A percentile compares a stretch with the other conserved stretches of the same genome.
phyloP scores from a whole-genome alignment of 2,797 vertebrate species.

The Phoxinus dragarum region DNA sequence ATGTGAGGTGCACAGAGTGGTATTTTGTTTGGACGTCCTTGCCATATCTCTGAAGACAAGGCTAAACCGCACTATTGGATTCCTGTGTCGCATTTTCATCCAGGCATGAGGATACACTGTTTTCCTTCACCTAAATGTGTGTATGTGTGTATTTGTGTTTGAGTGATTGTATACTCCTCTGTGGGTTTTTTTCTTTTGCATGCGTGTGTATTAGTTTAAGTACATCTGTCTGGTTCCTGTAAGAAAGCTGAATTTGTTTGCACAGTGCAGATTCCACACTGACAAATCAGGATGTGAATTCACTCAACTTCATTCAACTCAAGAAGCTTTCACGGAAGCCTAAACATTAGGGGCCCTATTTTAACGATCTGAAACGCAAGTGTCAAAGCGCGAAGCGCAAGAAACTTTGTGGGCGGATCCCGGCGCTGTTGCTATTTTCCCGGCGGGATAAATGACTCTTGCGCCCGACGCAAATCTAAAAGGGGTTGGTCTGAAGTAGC shows the following conservation, averaged over 20 bases:
- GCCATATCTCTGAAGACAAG: constrained; percentile 35
- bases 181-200: constrained; percentile 18
- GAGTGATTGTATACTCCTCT: neutral
- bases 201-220: constrained; percentile 4
- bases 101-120: constrained; percentile 62
- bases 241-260: constrained; percentile 65
- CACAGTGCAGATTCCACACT: constrained; percentile 31
- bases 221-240: constrained; percentile 47
- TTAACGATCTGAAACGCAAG: no score
- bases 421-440: no score
- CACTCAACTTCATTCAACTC: constrained; percentile 29
- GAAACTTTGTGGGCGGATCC: no score
- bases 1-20: constrained; percentile 46
- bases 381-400: no score
- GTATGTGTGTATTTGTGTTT: neutral
- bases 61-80: constrained; percentile 57
- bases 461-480: no score
- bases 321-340: constrained; percentile 16
- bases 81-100: constrained; percentile 56
- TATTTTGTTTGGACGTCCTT: constrained; percentile 57
- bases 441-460: no score
- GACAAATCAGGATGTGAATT: constrained; percentile 40
- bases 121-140: constrained; percentile 64
- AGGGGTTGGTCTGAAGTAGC: no score
- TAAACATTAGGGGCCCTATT: no score